Evolutionary conservation across 2,797 vertebrate genomes (phyloP).

Genomic region (Paedocypris micromegethes): DNA sequence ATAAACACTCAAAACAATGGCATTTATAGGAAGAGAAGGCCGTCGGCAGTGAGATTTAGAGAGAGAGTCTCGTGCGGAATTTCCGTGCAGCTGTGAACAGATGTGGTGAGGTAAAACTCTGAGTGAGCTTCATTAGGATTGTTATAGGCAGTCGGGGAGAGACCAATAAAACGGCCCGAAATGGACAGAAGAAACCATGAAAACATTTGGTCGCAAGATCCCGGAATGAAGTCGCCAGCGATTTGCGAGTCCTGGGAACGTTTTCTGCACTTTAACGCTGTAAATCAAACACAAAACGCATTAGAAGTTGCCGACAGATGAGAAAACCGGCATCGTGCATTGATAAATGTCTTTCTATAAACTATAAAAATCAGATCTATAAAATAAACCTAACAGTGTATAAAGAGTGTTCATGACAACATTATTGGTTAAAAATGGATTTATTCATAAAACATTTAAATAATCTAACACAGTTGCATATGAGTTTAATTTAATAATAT

Average conservation of each 20-base stretch:
- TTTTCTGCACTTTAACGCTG: conserved; percentile 32
- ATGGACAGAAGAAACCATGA: conserved; percentile 34
- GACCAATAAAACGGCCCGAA: conserved; percentile 52
- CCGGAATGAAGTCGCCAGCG: conserved; percentile 44
- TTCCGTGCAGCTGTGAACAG: conserved; percentile 58
- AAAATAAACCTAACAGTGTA: too few relatives aligned
- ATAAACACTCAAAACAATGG: conserved; percentile 51
- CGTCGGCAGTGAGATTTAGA: conserved; percentile 39
- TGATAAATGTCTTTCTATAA: too few relatives aligned
- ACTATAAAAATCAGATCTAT: too few relatives aligned
- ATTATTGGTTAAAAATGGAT: too few relatives aligned
- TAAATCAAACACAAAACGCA: conserved; percentile 45
- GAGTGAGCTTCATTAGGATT: conserved; percentile 57
- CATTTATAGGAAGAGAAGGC: conserved; percentile 38
- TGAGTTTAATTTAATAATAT: too few relatives aligned
- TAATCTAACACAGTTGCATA: too few relatives aligned
- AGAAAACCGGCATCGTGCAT: too few relatives aligned
- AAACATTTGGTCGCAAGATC: conserved; percentile 28
- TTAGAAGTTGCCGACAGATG: conserved; percentile 5
- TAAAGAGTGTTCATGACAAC: too few relatives aligned
- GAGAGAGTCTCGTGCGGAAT: conserved; percentile 54
- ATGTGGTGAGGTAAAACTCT: conserved; percentile 48
- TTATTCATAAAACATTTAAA: too few relatives aligned
- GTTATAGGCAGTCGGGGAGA: conserved; percentile 49
- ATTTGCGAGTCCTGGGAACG: conserved; percentile 39